Evolutionary conservation across 2,797 vertebrate species (phyloP).

Genomic region (Myioborus melanocephalus): DNA sequence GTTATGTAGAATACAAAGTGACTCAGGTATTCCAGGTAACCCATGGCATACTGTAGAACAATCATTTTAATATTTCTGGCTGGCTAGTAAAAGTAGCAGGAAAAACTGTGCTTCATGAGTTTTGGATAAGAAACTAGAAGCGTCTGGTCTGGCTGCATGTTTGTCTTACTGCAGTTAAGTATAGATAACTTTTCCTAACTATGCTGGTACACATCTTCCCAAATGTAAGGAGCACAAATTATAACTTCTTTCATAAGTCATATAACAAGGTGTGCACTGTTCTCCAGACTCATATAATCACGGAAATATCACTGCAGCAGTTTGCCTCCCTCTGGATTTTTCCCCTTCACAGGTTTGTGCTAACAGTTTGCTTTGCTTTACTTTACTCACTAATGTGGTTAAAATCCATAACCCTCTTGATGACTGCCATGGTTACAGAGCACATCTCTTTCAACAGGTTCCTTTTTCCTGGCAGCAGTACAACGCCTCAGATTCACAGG

Average conservation of each 20-base stretch:
- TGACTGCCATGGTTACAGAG: conserved; percentile 40
- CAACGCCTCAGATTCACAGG: conserved; percentile 47
- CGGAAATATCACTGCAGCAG: conserved; percentile 1
- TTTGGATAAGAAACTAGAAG: background rate
- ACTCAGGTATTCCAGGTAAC: conserved; percentile 25
- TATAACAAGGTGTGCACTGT: conserved; percentile 55
- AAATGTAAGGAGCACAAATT: conserved; percentile 1
- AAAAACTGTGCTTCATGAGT: background rate
- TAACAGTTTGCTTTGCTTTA: conserved; percentile 25
- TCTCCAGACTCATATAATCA: conserved; percentile 14
- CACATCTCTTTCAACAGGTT: conserved; percentile 65
- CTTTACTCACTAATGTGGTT: conserved; percentile 12
- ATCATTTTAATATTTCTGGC: background rate
- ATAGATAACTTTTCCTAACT: background rate
- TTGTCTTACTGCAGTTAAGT: background rate
- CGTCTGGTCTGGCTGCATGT: fast-evolving
- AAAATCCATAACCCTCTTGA: conserved; percentile 15
- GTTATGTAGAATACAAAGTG: background rate
- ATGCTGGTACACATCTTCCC: background rate
- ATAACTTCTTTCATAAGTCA: background rate
- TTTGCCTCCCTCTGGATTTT: conserved; percentile 42
- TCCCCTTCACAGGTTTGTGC: conserved; percentile 7
- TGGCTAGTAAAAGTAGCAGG: background rate
- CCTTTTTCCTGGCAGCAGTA: conserved; percentile 51
- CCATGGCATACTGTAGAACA: background rate